These are phyloP conservation scores for Astreopora myriophthalma DNA, from an alignment of 64 coral and sea anemone species.

Conservation along the genomic window DNA sequence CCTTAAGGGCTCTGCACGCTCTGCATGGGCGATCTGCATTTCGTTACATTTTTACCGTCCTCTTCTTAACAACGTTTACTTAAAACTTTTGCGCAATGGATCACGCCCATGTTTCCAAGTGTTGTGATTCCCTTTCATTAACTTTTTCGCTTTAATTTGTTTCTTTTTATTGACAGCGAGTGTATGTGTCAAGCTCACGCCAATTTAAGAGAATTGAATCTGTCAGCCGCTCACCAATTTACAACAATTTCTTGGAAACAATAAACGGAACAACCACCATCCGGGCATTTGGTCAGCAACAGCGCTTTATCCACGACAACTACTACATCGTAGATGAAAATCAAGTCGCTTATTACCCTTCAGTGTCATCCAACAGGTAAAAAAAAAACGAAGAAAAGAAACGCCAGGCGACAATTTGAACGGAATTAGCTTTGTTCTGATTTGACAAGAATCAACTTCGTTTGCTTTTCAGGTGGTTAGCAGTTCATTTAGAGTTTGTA, in stretches of 20 bases:
- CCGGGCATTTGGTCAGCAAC: slow-evolving; percentile 71
- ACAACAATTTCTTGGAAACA: slow-evolving; percentile 86
- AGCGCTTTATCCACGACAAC: slow-evolving; percentile 67
- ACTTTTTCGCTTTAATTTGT: neutral
- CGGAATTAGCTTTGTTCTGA: too few relatives aligned
- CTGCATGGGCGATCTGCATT: too few relatives aligned
- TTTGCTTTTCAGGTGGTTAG: slow-evolving; percentile 64
- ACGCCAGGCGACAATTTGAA: too few relatives aligned
- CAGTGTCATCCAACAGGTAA: slow-evolving; percentile 74
- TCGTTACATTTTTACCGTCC: too few relatives aligned
- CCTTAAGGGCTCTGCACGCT: too few relatives aligned
- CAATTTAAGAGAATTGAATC: slow-evolving; percentile 86
- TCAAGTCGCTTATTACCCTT: slow-evolving; percentile 79
- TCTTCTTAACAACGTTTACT: too few relatives aligned
- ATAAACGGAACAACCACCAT: slow-evolving; percentile 86
- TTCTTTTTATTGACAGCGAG: slow-evolving; percentile 48
- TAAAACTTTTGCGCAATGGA: too few relatives aligned
- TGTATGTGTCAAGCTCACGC: slow-evolving; percentile 83
- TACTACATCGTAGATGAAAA: slow-evolving; percentile 82
- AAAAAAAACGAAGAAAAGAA: neutral
- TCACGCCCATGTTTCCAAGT: too few relatives aligned
- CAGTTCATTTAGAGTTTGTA: slow-evolving; percentile 74
- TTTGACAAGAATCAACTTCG: neutral
- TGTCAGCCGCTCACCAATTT: slow-evolving; percentile 91
- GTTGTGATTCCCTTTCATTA: neutral